These are phyloP conservation scores for Odocoileus hemionus DNA, from an alignment of 2,113 vertebrate genomes.

Conservation along the genomic window DNA sequence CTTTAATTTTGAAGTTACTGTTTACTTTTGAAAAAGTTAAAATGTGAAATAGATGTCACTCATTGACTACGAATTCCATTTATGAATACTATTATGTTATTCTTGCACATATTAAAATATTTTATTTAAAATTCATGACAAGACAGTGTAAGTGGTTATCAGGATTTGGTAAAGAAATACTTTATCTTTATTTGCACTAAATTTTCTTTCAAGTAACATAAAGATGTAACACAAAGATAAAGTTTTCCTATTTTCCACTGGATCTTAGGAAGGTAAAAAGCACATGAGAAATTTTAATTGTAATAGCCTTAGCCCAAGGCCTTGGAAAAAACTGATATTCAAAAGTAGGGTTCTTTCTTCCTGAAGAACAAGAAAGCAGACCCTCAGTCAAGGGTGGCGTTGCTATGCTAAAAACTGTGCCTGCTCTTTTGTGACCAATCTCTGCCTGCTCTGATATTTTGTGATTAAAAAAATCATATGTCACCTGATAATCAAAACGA, in stretches of 20 bases:
- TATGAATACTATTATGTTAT: not conserved
- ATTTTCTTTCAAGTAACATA: not conserved
- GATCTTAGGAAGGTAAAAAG: not conserved
- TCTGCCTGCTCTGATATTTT: not conserved
- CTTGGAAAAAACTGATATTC: not conserved
- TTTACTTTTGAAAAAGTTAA: not conserved
- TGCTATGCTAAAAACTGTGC: not conserved
- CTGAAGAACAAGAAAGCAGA: not conserved
- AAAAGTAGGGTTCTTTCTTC: not conserved
- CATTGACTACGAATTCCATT: not conserved
- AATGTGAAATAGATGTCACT: not conserved
- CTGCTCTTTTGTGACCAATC: not conserved
- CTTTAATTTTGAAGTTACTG: not conserved
- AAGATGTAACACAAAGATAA: not conserved
- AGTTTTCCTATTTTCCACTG: not conserved
- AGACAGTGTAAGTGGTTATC: not conserved
- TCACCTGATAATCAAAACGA: not conserved
- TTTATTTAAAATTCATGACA: not conserved
- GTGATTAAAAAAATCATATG: not conserved
- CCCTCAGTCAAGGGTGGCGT: not conserved
- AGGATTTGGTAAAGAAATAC: not conserved
- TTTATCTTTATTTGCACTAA: not conserved
- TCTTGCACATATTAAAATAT: not conserved
- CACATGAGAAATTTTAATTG: not conserved
- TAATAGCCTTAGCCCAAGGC: not conserved